These are phyloP conservation scores for Prenolepis imparis DNA, from an alignment of 2,888 invertebrate species.

Conservation along the genomic window DNA sequence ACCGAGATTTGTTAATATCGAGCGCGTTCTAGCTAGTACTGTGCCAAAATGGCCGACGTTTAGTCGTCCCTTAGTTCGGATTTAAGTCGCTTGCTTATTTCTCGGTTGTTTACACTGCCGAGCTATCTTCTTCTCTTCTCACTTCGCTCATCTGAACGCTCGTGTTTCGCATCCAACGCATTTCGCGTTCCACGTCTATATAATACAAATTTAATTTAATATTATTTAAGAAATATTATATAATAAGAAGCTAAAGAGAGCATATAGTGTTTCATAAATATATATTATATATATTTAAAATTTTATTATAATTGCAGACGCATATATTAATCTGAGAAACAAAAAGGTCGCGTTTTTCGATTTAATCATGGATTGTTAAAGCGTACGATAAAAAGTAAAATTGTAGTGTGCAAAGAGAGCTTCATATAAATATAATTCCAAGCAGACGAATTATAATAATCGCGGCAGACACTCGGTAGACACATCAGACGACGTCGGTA, in stretches of 20 bases:
- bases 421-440: background rate
- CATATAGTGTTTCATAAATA: background rate
- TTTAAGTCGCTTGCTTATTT: conserved; percentile 60
- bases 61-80: conserved; percentile 77
- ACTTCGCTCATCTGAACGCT: background rate
- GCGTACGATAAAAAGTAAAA: background rate
- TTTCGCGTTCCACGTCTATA: background rate
- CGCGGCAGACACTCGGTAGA: conserved; percentile 38
- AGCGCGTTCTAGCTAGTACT: conserved; percentile 76
- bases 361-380: background rate
- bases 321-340: background rate
- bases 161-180: background rate
- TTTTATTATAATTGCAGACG: background rate
- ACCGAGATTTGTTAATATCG: conserved; percentile 79
- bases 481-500: conserved; percentile 17
- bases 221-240: background rate
- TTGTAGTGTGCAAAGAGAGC: background rate
- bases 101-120: background rate
- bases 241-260: background rate
- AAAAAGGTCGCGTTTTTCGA: background rate
- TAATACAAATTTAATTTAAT: background rate
- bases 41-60: conserved; percentile 79
- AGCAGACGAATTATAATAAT: background rate
- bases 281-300: background rate
- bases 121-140: background rate